Conservation (phyloP, 2,113 vertebrate genomes). For the Kryptolebias marmoratus region DNA sequence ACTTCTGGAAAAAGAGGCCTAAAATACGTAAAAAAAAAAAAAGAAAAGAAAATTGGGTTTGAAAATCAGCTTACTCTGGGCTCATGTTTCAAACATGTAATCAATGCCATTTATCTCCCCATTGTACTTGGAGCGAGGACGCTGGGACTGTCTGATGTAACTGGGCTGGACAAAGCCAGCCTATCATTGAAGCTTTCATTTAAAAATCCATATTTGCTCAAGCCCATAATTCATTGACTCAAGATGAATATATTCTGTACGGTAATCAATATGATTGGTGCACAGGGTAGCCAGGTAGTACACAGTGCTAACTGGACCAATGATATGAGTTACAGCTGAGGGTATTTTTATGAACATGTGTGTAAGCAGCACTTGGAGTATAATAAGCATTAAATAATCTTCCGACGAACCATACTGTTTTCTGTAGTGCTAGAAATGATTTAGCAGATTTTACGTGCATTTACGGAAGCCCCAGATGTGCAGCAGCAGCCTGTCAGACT, state of each 20-base stretch:
- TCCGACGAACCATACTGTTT: neutral
- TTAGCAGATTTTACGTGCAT: slow-evolving; percentile 21
- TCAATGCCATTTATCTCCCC: slow-evolving; percentile 51
- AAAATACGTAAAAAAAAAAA: neutral
- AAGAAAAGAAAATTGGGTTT: neutral
- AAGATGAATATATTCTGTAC: slow-evolving; percentile 14
- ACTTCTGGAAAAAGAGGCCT: neutral
- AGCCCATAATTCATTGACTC: neutral
- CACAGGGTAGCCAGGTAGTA: neutral
- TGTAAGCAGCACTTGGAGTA: neutral
- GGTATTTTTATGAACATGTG: neutral
- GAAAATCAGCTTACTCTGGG: slow-evolving; percentile 27
- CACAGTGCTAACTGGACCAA: neutral
- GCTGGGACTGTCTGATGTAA: slow-evolving; percentile 2
- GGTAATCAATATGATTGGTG: slow-evolving; percentile 7
- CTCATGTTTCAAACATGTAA: slow-evolving; percentile 69
- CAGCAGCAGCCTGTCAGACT: slow-evolving; percentile 10
- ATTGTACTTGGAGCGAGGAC: slow-evolving; percentile 22
- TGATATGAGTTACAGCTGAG: neutral
- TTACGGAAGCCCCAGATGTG: slow-evolving; percentile 3
- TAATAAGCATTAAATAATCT: neutral
- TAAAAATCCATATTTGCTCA: slow-evolving; percentile 23
- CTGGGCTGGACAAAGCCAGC: slow-evolving; percentile 3
- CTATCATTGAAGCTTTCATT: slow-evolving; percentile 17
- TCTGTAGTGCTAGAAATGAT: neutral